Evolutionary conservation across 2,113 vertebrate species (phyloP), one percentile per base, ranked within the genome.

Genomic region (Microcebus ravelobensis): DNA sequence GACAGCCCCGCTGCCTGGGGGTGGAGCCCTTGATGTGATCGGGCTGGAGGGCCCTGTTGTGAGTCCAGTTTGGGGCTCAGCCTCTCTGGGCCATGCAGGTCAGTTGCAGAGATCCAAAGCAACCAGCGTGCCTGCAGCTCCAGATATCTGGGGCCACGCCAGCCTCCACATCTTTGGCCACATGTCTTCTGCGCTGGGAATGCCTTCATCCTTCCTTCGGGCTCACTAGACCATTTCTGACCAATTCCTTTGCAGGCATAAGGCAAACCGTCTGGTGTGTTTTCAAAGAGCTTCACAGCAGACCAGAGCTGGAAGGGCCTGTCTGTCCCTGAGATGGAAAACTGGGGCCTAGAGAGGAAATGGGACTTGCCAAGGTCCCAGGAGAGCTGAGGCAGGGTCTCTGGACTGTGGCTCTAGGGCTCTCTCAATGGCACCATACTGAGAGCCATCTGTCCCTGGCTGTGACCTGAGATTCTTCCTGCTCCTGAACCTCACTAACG

Each of bases 11-110:
- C 27, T 29, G 14, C 45, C 27, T n/a, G 55, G 55, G 76, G 13
- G 0, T 57, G 15, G 65, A 61, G 17, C n/a, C 23, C 3, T 50
- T 3, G 1, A 5, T 6, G 31, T 2, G 29, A 57, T 50, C 21
- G 0, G 3, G n/a, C 45, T 48, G 52, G 74, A 63, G 73, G 68
- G 77, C n/a, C 7, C 29, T 25, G 0, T 7, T 8, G 50, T 9
- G 31, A 20, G 20, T 76, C 48, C 8, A 4, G 39, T 31, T 57
- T 71, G 42, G 45, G 42, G 45, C 52, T 48, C 76, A n/a, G 77
- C 57, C 20, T 87, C 85, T 59, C 50, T 36, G 70, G 79, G 42
- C 17, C 57, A 63, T 42, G 61, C 39, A 17, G 7, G 21, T 77
- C 67, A 59, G 31, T 52, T 3, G 1, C 36, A 57, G 59, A 84